A percentile compares a stretch with the other conserved stretches of the same genome.
phyloP scores from a whole-genome alignment of 2,797 vertebrate genomes.

The Silurus aristotelis region DNA sequence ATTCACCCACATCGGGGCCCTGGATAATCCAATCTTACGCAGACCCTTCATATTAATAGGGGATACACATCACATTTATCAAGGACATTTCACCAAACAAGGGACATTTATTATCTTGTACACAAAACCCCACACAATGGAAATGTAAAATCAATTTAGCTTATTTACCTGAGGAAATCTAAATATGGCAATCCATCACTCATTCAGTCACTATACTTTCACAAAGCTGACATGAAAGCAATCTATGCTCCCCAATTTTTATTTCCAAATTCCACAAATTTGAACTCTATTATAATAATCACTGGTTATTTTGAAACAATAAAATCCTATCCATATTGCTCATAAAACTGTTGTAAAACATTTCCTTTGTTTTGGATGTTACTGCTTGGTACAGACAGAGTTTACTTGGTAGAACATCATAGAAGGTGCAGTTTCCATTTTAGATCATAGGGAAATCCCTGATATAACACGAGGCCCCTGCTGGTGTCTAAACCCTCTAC shows the following conservation, averaged over 20 bases:
- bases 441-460: not conserved
- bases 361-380: not conserved
- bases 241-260: not conserved
- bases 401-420: not conserved
- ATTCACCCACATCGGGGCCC: not conserved
- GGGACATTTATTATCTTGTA: not conserved
- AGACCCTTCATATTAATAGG: not conserved
- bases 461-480: conserved; percentile 3
- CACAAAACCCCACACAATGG: not conserved
- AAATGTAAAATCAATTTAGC: not conserved
- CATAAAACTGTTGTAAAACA: not conserved
- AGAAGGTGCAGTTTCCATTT: not conserved
- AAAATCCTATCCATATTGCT: not conserved
- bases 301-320: not conserved
- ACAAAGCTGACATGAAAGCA: not conserved
- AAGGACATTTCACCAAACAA: not conserved
- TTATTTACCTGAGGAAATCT: not conserved
- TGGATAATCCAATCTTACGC: not conserved
- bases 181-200: not conserved
- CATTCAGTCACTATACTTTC: not conserved
- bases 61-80: not conserved
- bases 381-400: not conserved
- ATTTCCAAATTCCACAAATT: not conserved
- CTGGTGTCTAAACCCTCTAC: conserved; percentile 21
- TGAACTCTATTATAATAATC: not conserved